Base-by-base conservation (phyloP, 2,797 vertebrate species). In the Acipenser transmontanus region DNA sequence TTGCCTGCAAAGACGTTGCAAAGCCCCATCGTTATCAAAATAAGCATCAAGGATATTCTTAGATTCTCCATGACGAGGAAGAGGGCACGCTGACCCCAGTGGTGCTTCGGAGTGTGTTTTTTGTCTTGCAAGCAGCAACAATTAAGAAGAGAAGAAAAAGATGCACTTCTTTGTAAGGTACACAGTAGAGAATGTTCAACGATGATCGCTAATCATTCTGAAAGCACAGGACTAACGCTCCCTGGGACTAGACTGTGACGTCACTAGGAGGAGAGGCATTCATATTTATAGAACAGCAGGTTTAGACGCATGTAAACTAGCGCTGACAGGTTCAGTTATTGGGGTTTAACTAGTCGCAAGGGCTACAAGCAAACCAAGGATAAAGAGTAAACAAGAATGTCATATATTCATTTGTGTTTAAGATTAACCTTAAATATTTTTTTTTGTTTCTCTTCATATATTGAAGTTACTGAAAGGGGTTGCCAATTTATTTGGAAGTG, bases 1-100 rank as follows among this genome's bases (percentile, higher is more conserved):
- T 91, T 94, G 52, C 80, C 79, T 73, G 83, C 87, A 87, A 81
- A 86, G 70, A 85, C 84, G 72, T 84, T 81, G 86, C 88, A 87
- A 83, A 85, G 71, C 70, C 84, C 84, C 76, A 82, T 63, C 71
- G 73, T 79, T 67, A 87, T 61, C 7, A 85, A 65, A 69, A 78
- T 74, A 81, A 85, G 52, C 76, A 85, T 74, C 72, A 80, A 69
- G 77, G 76, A 69, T 71, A 71, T 74, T 72, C 82, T 83, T 80
- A 85, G 87, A 85, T 84, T 85, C 83, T 84, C 83, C 77, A 72
- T 73, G 68, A 69, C 49, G 68, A 51, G 56, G 54, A 72, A 62
- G 60, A 48, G 64, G 71, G 69, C 63, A 66, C 69, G 69, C 70
- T 76, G 75, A 82, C 73, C 77, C 71, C 34, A 34, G 34, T 34